phyloP scores from a whole-genome alignment of 2,888 invertebrate species.

The Cremastobaeus sp. region DNA sequence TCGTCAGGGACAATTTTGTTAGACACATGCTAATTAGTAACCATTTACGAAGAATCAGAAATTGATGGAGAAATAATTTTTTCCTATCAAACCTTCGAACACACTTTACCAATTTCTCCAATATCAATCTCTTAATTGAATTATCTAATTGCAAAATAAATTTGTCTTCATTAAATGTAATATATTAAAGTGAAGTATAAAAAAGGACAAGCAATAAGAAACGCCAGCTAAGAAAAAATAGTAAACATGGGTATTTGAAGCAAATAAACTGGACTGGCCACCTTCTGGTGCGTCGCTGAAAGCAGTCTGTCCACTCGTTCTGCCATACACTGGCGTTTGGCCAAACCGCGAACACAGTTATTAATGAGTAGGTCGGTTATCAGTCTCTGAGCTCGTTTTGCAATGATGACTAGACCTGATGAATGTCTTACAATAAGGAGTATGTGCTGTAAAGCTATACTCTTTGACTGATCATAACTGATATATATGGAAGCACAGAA shows the following conservation, averaged over 20 bases:
- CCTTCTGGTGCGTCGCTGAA: slow-evolving; percentile 15
- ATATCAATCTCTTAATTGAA: no score
- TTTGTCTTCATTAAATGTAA: no score
- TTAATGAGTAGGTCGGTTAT: slow-evolving; percentile 72
- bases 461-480: no score
- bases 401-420: slow-evolving; percentile 70
- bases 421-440: no score
- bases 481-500: no score
- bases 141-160: no score
- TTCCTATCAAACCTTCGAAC: no score
- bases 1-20: slow-evolving; percentile 57
- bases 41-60: slow-evolving; percentile 58
- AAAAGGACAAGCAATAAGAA: no score
- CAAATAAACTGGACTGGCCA: slow-evolving; percentile 19
- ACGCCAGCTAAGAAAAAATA: neutral
- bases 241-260: neutral
- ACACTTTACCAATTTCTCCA: no score
- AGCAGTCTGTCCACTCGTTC: slow-evolving; percentile 43
- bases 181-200: no score
- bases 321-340: slow-evolving; percentile 69
- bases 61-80: no score
- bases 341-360: slow-evolving; percentile 68
- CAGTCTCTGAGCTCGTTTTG: slow-evolving; percentile 74
- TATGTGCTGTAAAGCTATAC: no score
- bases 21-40: slow-evolving; percentile 66